Conservation (phyloP, 2,113 vertebrate genomes). For the Sitta europaea region DNA sequence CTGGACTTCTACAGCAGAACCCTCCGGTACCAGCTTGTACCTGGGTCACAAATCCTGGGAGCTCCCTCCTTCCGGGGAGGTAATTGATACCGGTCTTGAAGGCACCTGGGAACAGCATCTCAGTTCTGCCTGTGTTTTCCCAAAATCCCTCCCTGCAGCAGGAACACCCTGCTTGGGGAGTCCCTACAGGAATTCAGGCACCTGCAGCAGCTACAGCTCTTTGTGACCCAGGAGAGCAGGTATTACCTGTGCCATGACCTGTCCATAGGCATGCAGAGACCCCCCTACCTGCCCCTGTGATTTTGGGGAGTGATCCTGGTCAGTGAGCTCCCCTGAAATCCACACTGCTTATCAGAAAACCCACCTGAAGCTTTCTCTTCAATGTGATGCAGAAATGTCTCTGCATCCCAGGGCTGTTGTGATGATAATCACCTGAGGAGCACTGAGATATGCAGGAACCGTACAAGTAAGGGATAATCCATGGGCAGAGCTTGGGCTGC, state of each 20-base stretch:
- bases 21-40: background rate
- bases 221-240: background rate
- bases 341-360: background rate
- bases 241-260: background rate
- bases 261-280: background rate
- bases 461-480: background rate
- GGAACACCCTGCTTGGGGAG: background rate
- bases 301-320: background rate
- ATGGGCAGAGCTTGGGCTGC: background rate
- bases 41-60: background rate
- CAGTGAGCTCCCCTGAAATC: background rate
- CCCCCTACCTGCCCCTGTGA: background rate
- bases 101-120: background rate
- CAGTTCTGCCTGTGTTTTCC: background rate
- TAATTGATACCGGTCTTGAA: background rate
- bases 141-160: background rate
- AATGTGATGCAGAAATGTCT: background rate
- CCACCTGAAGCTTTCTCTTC: background rate
- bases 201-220: background rate
- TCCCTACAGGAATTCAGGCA: background rate
- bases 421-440: background rate
- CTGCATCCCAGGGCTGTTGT: background rate
- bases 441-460: background rate
- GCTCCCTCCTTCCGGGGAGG: background rate
- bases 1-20: fast-evolving